These are phyloP conservation scores for Basileuterus tristriatus DNA, from an alignment of 2,797 vertebrate species.

Conservation along the genomic window DNA sequence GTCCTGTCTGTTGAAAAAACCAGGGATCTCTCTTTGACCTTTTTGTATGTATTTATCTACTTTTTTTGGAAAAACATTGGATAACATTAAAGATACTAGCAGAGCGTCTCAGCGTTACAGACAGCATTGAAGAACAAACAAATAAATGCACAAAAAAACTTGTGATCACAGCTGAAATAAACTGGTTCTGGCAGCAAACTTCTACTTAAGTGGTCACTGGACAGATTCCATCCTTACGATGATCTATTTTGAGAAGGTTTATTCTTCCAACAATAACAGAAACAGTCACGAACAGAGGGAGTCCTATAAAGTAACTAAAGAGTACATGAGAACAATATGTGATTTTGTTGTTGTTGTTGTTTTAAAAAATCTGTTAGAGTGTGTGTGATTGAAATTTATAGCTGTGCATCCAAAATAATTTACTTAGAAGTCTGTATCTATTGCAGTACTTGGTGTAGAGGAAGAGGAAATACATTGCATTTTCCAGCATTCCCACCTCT, in stretches of 20 bases:
- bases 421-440: neutral
- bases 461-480: neutral
- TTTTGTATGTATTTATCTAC: neutral
- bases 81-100: neutral
- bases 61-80: neutral
- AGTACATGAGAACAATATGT: neutral
- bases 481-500: neutral
- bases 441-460: neutral
- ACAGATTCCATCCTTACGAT: constrained; percentile 18
- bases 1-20: neutral
- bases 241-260: constrained; percentile 37
- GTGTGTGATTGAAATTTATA: neutral
- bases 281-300: constrained; percentile 1
- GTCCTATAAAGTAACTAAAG: neutral
- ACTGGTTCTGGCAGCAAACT: constrained; percentile 31
- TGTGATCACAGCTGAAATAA: constrained; percentile 10
- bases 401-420: neutral
- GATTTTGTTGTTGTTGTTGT: neutral
- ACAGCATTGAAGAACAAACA: constrained; percentile 2
- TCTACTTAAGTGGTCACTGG: constrained; percentile 21
- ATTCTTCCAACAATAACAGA: constrained; percentile 35
- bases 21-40: neutral
- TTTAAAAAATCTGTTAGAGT: neutral
- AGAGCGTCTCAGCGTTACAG: neutral
- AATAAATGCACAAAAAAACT: neutral